Base-by-base conservation (phyloP, 1,140 invertebrate genomes). In the Drosophila insularis region DNA sequence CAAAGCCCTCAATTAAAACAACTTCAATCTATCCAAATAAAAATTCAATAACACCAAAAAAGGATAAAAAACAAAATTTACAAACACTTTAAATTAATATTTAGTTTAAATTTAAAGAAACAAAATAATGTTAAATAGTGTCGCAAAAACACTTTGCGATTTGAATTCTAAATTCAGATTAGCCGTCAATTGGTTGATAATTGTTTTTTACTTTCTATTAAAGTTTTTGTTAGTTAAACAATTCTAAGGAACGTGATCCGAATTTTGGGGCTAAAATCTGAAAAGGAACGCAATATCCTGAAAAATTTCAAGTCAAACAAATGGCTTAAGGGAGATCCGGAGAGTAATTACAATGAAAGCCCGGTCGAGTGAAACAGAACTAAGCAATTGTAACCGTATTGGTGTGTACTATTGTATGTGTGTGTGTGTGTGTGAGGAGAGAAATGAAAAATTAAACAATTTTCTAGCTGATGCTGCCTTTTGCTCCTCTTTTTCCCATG, bases 361-460 rank as follows among this genome's bases (percentile, higher is more conserved):
- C 59, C 63, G 39, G 40, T 50, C 43, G 70, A 62, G 13, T 21
- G 63, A 59, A 46, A 60, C 53, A 64, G 59, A 58, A 63, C 63
- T 43, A 74, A 53, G 40, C 50, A 23, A 39, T 46, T 46, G 43
- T 2, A 17, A 8, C 8, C 19, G 14, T 46, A 17, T 46, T 17
- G 27, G 27, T 27, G 27, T 27, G 27, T 27, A 17, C 32, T 35
- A 8, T 35, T 35, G 32, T 35, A 8, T 13, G 17, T 46, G 43
- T 19, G 7, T 4, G 37, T 53, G 50, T 65, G 56, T 65, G 46
- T 65, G 40, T 71, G 32, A 55, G 14, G 54, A 68, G 66, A 78
- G 32, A 35, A 78, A 89, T 89, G 85, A 89, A 89, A 89, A 89
- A 89, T 89, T 89, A 87, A 89, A 89, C 84, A 89, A 89, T 89